Percentiles rank a stretch among this genome's conserved stretches.
Evolutionary conservation across 1,140 invertebrate species (phyloP).

Genomic region (Physella acuta): DNA sequence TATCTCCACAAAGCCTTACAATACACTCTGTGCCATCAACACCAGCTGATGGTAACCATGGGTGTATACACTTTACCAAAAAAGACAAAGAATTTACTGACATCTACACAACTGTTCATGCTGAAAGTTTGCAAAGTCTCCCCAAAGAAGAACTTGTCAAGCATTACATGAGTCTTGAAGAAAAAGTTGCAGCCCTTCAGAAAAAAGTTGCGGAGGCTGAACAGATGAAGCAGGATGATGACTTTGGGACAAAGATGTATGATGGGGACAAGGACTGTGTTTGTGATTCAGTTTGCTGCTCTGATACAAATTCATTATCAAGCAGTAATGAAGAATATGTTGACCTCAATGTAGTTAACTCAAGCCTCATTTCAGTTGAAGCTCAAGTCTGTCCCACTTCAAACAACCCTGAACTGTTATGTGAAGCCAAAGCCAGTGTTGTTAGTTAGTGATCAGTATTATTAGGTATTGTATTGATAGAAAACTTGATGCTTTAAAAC

Average conservation of each 20-base stretch:
- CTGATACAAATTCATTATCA: slow-evolving; percentile 20
- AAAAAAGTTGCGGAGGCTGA: slow-evolving; percentile 19
- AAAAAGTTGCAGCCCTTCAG: slow-evolving; percentile 19
- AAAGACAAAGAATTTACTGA: slow-evolving; percentile 24
- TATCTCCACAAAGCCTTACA: background rate
- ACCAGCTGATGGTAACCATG: background rate
- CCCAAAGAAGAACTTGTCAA: slow-evolving; percentile 27
- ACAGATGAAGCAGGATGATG: slow-evolving; percentile 12
- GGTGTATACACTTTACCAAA: background rate
- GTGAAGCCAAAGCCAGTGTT: no score
- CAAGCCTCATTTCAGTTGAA: background rate
- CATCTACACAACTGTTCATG: slow-evolving; percentile 19
- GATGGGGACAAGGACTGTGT: background rate
- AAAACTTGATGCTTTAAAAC: no score
- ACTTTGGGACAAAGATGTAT: background rate
- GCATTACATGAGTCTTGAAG: slow-evolving; percentile 25
- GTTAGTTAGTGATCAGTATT: no score
- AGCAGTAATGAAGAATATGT: slow-evolving; percentile 16
- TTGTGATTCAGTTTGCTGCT: slow-evolving; percentile 3
- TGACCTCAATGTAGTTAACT: background rate
- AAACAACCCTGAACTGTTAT: no score
- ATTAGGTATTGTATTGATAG: no score
- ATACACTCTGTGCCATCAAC: slow-evolving; percentile 15
- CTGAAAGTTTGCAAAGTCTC: slow-evolving; percentile 22
- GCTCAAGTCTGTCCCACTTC: no score